These are phyloP conservation scores for Enteromius unitaeniatus DNA, from an alignment of 2,797 vertebrate species.

Conservation along the genomic window DNA sequence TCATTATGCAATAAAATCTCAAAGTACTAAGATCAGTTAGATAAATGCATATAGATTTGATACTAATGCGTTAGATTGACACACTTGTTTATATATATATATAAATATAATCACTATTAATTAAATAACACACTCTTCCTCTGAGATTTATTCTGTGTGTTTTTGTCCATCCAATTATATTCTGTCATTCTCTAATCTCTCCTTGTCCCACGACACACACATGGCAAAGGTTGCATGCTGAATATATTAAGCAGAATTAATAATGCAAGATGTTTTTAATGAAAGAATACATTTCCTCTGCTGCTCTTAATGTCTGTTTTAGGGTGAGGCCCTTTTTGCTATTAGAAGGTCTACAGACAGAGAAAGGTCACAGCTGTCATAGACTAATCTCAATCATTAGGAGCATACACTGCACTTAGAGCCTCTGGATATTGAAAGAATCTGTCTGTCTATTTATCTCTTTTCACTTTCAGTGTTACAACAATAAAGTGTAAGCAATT, in stretches of 20 bases:
- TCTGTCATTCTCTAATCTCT: conserved; percentile 36
- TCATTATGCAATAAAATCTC: not conserved
- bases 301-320: conserved; percentile 60
- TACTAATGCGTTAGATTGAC: not conserved
- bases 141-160: not conserved
- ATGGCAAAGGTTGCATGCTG: conserved; percentile 39
- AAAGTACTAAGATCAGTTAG: not conserved
- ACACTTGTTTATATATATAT: not conserved
- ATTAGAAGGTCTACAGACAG: conserved; percentile 83
- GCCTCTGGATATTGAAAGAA: conserved; percentile 72
- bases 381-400: conserved; percentile 93
- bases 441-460: too few relatives aligned
- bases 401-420: conserved; percentile 75
- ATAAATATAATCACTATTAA: not conserved
- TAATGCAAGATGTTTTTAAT: conserved; percentile 68
- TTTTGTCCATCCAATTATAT: conserved; percentile 4
- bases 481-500: not conserved
- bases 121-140: not conserved
- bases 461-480: not conserved
- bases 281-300: conserved; percentile 65
- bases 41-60: not conserved
- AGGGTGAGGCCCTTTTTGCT: conserved; percentile 61
- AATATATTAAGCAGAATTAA: conserved; percentile 64
- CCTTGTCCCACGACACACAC: conserved; percentile 32
- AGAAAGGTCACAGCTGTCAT: conserved; percentile 90